phyloP scores from a whole-genome alignment of 2,888 invertebrate genomes.

The Cistogaster globosa region DNA sequence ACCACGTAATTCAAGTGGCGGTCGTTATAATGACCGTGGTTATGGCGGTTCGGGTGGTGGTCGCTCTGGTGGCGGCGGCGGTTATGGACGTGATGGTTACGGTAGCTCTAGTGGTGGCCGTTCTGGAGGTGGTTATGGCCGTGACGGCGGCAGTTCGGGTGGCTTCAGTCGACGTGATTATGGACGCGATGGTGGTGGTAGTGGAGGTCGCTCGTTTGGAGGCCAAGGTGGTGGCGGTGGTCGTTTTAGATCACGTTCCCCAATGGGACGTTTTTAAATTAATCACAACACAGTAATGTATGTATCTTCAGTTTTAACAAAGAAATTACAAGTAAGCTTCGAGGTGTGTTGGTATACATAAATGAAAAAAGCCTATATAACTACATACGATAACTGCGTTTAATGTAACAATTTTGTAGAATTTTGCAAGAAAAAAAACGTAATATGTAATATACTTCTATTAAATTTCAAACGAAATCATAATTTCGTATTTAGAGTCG shows the following conservation, averaged over 20 bases:
- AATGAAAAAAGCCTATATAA: constrained; percentile 32
- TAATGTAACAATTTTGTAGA: constrained; percentile 59
- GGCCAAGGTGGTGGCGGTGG: constrained; percentile 81
- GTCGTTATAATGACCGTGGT: constrained; percentile 76
- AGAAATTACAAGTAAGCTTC: constrained; percentile 66
- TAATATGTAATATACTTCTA: constrained; percentile 45
- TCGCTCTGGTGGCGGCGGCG: constrained; percentile 72
- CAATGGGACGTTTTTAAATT: constrained; percentile 76
- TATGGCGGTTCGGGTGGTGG: constrained; percentile 73
- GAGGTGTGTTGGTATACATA: constrained; percentile 44
- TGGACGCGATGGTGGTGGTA: constrained; percentile 81
- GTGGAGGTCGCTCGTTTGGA: constrained; percentile 76
- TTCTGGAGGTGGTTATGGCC: constrained; percentile 83
- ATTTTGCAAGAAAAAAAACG: constrained; percentile 42
- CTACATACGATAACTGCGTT: constrained; percentile 66
- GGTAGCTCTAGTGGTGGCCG: constrained; percentile 79
- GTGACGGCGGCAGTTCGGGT: constrained; percentile 83
- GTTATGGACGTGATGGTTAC: constrained; percentile 79
- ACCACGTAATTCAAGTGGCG: constrained; percentile 83
- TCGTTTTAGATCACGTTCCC: constrained; percentile 82
- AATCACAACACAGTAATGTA: constrained; percentile 11
- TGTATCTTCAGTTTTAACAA: constrained; percentile 46
- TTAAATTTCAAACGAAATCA: constrained; percentile 55
- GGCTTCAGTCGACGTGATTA: constrained; percentile 81
- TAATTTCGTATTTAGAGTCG: constrained; percentile 62